These are phyloP conservation scores for Drosophila nikananu DNA, from an alignment of 1,140 invertebrate species.

Conservation along the genomic window DNA sequence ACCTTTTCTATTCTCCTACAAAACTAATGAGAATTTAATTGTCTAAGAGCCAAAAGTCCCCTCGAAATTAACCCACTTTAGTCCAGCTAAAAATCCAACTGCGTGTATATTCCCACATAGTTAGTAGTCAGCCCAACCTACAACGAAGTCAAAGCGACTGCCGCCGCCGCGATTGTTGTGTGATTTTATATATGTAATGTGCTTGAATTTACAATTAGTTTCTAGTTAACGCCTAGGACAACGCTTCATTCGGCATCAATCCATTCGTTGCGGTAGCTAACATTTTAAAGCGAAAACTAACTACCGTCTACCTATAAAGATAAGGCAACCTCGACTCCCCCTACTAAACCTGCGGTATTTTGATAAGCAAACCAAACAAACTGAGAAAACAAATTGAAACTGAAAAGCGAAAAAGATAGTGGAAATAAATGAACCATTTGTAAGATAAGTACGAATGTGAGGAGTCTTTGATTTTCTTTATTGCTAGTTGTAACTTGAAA, in stretches of 20 bases:
- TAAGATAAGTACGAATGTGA: constrained; percentile 34
- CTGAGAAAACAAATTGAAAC: constrained; percentile 20
- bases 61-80: constrained; percentile 8
- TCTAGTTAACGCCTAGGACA: constrained; percentile 60
- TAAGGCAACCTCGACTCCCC: constrained; percentile 48
- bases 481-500: background rate
- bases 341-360: constrained; percentile 58
- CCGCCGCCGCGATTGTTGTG: constrained; percentile 67
- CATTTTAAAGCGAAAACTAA: constrained; percentile 44
- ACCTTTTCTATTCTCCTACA: background rate
- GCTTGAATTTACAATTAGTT: constrained; percentile 77
- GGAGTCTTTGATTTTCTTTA: constrained; percentile 20
- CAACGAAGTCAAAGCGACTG: constrained; percentile 65
- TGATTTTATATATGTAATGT: constrained; percentile 68
- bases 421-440: constrained; percentile 71
- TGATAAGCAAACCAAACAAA: constrained; percentile 67
- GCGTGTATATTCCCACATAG: constrained; percentile 59
- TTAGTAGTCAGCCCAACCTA: constrained; percentile 60
- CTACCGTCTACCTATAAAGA: constrained; percentile 39
- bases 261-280: constrained; percentile 69
- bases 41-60: background rate
- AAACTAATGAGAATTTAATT: background rate
- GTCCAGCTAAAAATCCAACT: constrained; percentile 20
- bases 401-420: constrained; percentile 34
- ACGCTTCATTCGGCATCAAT: constrained; percentile 63